Evolutionary conservation across 92 coral and sea anemone genomes (phyloP), one percentile per base, ranked within the genome.

Genomic region (Galaxea fascicularis): DNA sequence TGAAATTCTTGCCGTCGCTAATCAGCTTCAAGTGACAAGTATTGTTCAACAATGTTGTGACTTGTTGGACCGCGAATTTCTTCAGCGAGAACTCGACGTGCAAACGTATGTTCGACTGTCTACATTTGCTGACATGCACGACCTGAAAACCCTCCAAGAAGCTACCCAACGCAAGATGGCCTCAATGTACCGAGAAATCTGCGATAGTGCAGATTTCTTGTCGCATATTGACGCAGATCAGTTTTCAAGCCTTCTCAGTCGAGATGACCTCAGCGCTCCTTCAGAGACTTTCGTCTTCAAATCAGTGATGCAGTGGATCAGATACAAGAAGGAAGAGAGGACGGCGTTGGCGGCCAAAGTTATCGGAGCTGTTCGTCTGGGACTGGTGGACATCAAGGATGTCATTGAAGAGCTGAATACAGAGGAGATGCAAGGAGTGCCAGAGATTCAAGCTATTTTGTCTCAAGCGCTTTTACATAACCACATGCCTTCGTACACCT

Each of bases 191-290:
- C 67, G 51, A 78, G 89, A 84, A 27, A 25, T 89, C 35, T 85
- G 80, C 75, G 77, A 47, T 17, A 82, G 80, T 45, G 82, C 71
- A 26, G 92, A 89, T 78, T 74, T 89, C 49, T 54, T 89, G n/a
- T 10, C 39, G 7, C 18, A 64, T 10, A 63, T 89, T 41, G 49
- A 78, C 3, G 80, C 35, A 35, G 85, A n/a, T 57, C 54, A 49
- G 54, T 49, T 49, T 4, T 15, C 25, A 0, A 57, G 63, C n/a
- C 63, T 57, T 57, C 21, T 57, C 1, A 17, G 63, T 16, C 22
- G 63, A 57, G 63, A 57, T 16, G 63, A 57, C 63, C 63, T 57
- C 63, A 57, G 63, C 7, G 63, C 63, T 57, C 63, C 63, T 17
- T 57, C 63, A 21, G 63, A 57, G 63, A 57, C 4, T 24, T 57